phyloP scores from a whole-genome alignment of 2,888 invertebrate species.

The Drosophila kuntzei region DNA sequence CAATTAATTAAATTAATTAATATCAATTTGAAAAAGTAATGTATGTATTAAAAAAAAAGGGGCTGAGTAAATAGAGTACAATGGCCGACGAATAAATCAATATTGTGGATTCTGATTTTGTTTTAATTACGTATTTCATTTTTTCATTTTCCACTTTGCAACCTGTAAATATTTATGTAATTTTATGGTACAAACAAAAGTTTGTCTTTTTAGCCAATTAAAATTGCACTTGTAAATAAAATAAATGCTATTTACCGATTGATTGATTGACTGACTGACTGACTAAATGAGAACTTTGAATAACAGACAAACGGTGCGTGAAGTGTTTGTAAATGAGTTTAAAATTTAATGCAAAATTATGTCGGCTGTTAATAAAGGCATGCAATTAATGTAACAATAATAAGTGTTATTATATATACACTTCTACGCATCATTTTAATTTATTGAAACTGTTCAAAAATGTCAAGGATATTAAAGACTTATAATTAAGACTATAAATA shows the following conservation, averaged over 20 bases:
- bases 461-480: neutral
- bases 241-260: slow-evolving; percentile 41
- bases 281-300: slow-evolving; percentile 34
- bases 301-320: slow-evolving; percentile 39
- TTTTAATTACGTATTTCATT: slow-evolving; percentile 18
- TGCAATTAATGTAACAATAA: slow-evolving; percentile 31
- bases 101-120: slow-evolving; percentile 40
- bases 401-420: slow-evolving; percentile 12
- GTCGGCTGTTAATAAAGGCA: slow-evolving; percentile 17
- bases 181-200: slow-evolving; percentile 47
- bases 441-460: neutral
- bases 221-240: slow-evolving; percentile 36
- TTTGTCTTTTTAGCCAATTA: slow-evolving; percentile 60
- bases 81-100: slow-evolving; percentile 33
- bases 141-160: slow-evolving; percentile 17
- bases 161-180: slow-evolving; percentile 63
- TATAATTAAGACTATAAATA: neutral
- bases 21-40: slow-evolving; percentile 60
- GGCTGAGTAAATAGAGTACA: slow-evolving; percentile 49
- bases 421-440: neutral
- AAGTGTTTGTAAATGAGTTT: slow-evolving; percentile 38
- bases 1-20: slow-evolving; percentile 77
- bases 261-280: slow-evolving; percentile 40
- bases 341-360: slow-evolving; percentile 28
- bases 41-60: slow-evolving; percentile 14